A percentile compares a stretch with the other conserved stretches of the same genome.
Conservation (phyloP, 2,888 invertebrate species). For the Pristionchus fissidentatus region DNA sequence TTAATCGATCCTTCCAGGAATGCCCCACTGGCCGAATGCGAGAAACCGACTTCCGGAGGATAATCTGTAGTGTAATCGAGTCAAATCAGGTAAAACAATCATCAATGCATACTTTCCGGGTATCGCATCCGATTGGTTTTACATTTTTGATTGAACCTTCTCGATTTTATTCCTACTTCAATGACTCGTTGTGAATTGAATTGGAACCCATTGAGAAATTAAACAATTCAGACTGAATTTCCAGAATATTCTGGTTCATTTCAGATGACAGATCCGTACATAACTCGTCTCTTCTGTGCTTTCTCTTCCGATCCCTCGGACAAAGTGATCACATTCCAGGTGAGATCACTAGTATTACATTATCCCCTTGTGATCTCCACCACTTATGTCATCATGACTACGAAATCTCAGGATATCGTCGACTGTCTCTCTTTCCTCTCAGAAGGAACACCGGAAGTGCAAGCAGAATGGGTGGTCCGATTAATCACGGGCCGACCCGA, state of each 20-base stretch:
- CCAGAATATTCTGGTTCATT: not conserved
- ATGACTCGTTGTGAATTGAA: not conserved
- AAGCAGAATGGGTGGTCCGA: constrained; percentile 70
- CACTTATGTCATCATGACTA: not conserved
- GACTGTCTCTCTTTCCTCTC: constrained; percentile 57
- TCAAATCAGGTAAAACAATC: constrained; percentile 51
- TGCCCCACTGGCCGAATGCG: constrained; percentile 72
- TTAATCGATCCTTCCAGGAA: constrained; percentile 60
- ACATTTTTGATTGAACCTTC: too few species aligned
- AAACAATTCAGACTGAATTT: not conserved
- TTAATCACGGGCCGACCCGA: constrained; percentile 64
- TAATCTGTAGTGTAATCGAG: constrained; percentile 59
- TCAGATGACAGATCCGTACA: constrained; percentile 61
- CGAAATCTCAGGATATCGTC: constrained; percentile 54
- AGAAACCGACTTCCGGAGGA: constrained; percentile 60
- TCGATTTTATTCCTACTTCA: not conserved
- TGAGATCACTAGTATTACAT: constrained; percentile 6
- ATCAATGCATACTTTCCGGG: not conserved
- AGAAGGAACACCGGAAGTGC: constrained; percentile 60
- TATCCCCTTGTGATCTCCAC: not conserved
- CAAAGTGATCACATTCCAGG: constrained; percentile 63
- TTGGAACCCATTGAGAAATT: not conserved
- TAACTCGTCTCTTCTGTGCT: constrained; percentile 53
- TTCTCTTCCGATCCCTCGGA: constrained; percentile 46
- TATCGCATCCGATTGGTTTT: too few species aligned